Evolutionary conservation across 2,797 vertebrate genomes (phyloP), one percentile per base, ranked within the genome.

Genomic region (Hippopotamyrus pictus): DNA sequence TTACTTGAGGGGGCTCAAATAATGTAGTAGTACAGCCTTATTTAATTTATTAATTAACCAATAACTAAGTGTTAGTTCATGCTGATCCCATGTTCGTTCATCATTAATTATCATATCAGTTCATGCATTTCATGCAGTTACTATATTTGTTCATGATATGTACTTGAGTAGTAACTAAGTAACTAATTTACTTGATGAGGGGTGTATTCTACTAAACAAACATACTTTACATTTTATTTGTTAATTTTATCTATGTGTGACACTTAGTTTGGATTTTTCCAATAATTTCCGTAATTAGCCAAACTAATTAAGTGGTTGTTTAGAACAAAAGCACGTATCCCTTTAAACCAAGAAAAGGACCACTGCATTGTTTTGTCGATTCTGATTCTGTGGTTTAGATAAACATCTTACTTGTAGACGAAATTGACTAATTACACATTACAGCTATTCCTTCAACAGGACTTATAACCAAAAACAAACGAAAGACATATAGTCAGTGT

Each of bases 401-500:
- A 79, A 44, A 44, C 19, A 79, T 44, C 73, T 44, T n/a, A 44
- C 73, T 79, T 79, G 73, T 19, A 79, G 73, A 44, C 1, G 44
- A 48, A 50, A 84, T 25, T 50, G 85, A 57, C 51, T 54, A 17
- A 87, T 53, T 53, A 19, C 25, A 29, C 3, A 57, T 86, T 53
- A 57, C 51, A 57, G 51, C 50, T 9, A 59, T 87, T 17, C 50
- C 85, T 59, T 87, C n/a, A 37, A 59, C 29, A 29, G 57, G 53
- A 87, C 51, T 51, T 44, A 84, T 84, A 50, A 84, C 53, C 29
- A 12, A 57, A 53, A 86, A 50, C 51, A 57, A 86, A 86, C 5
- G 50, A 19, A 57, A 57, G 51, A 86, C 14, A 33, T 11, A 33
- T 19, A 37, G 50, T 29, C 37, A 51, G 17, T 94, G 93, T 95